Evolutionary conservation across 2,888 invertebrate genomes (phyloP).

Genomic region (Tyria jacobaeae): DNA sequence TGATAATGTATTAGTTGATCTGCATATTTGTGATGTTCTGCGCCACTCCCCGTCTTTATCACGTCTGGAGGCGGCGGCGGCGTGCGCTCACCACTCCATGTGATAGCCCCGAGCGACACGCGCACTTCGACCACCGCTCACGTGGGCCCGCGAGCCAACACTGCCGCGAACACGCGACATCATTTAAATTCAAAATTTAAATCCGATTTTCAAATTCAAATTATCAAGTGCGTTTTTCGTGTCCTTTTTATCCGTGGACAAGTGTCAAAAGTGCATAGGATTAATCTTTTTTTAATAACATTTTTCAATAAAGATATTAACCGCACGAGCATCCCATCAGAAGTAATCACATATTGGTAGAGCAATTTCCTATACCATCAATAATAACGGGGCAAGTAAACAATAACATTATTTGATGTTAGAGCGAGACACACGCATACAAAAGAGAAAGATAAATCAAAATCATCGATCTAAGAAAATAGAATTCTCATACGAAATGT

Average conservation of each 20-base stretch:
- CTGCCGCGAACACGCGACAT: slow-evolving; percentile 64
- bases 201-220: slow-evolving; percentile 38
- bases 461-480: slow-evolving; percentile 81
- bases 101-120: slow-evolving; percentile 84
- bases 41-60: slow-evolving; percentile 74
- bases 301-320: slow-evolving; percentile 54
- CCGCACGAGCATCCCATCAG: slow-evolving; percentile 33
- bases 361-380: slow-evolving; percentile 72
- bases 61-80: slow-evolving; percentile 66
- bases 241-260: slow-evolving; percentile 24
- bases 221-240: slow-evolving; percentile 14
- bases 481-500: slow-evolving; percentile 85
- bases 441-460: slow-evolving; percentile 61
- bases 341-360: slow-evolving; percentile 74
- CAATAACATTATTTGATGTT: slow-evolving; percentile 79
- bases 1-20: slow-evolving; percentile 53
- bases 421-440: slow-evolving; percentile 61
- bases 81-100: slow-evolving; percentile 76
- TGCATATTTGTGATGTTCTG: slow-evolving; percentile 57
- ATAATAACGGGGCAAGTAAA: slow-evolving; percentile 81
- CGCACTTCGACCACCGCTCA: slow-evolving; percentile 55
- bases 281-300: slow-evolving; percentile 9
- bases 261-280: slow-evolving; percentile 30
- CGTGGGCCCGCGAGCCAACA: slow-evolving; percentile 55
- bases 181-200: slow-evolving; percentile 30